A percentile compares a stretch with the other conserved stretches of the same genome.
Evolutionary conservation across 2,113 vertebrate genomes (phyloP).

Genomic region (Melanocharis versteri): DNA sequence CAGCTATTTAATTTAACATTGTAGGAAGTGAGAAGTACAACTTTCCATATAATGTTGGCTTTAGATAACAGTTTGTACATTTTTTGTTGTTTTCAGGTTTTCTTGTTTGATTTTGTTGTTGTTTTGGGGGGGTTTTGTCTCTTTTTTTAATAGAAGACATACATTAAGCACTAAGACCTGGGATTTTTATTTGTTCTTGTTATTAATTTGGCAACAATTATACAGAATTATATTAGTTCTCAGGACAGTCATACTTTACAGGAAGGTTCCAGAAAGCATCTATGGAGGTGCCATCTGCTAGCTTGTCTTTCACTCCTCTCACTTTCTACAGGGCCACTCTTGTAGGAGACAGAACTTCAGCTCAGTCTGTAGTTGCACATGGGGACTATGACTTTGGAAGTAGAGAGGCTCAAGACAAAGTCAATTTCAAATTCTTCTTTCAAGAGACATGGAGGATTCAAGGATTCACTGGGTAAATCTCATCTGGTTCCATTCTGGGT

Average conservation of each 20-base stretch:
- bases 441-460: not conserved
- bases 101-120: not conserved
- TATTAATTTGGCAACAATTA: not conserved
- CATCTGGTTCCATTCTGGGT: not conserved
- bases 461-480: not conserved
- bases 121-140: rapidly evolving
- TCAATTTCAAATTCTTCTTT: not conserved
- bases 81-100: not conserved
- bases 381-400: not conserved
- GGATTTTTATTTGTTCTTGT: not conserved
- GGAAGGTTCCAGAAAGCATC: not conserved
- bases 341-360: not conserved
- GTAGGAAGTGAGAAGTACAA: not conserved
- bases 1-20: not conserved
- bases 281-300: rapidly evolving
- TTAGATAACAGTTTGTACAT: not conserved
- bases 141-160: not conserved
- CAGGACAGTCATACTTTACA: not conserved
- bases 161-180: not conserved
- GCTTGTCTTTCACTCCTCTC: not conserved
- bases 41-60: not conserved
- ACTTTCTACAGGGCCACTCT: not conserved
- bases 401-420: not conserved
- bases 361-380: not conserved
- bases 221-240: not conserved